Evolutionary conservation across 2,888 invertebrate species (phyloP), one percentile per base, ranked within the genome.

Genomic region (Automeris io): DNA sequence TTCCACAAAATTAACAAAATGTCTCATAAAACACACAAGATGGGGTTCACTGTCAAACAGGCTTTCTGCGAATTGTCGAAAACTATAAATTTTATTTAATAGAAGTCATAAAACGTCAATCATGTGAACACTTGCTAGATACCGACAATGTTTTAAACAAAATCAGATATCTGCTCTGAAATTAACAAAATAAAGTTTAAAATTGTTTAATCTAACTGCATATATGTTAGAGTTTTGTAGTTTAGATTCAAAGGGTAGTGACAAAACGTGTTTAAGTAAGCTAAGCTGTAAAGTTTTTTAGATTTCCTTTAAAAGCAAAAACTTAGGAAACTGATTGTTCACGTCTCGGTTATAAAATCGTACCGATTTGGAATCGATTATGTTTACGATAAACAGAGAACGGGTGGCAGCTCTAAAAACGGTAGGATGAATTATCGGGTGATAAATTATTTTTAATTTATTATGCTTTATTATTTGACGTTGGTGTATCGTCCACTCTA

Each of bases 51-150:
- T 69, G 67, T 29, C n/a, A 68, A 70, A 67, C 67, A 59, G 52
- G 42, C 58, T 66, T 85, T 82, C 82, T 59, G 79, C 77, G 83
- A 83, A 83, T 77, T 74, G 54, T 55, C 43, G 58, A 49, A n/a
- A 59, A 60, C 61, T 68, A 75, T 81, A 82, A 80, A 80, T 74
- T 71, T 63, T 59, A 59, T 67, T 68, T 61, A 61, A 63, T 60
- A 61, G 49, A 57, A 49, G 51, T 61, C 70, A 57, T 77, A 74
- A 79, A 79, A 71, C 50, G 75, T 79, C 74, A 73, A 75, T 75
- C 80, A 75, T 51, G 55, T 54, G 54, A 57, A 62, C 66, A 63
- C 61, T 54, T 49, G 52, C 44, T 43, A 50, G 51, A 42, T 34
- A 46, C 49, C 24, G 39, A 54, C 53, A 47, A 51, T 18, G 24